Percentiles rank a stretch among this genome's conserved stretches.
These are phyloP conservation scores for Epinephelus lanceolatus DNA, from an alignment of 2,113 vertebrate species.

Conservation along the genomic window DNA sequence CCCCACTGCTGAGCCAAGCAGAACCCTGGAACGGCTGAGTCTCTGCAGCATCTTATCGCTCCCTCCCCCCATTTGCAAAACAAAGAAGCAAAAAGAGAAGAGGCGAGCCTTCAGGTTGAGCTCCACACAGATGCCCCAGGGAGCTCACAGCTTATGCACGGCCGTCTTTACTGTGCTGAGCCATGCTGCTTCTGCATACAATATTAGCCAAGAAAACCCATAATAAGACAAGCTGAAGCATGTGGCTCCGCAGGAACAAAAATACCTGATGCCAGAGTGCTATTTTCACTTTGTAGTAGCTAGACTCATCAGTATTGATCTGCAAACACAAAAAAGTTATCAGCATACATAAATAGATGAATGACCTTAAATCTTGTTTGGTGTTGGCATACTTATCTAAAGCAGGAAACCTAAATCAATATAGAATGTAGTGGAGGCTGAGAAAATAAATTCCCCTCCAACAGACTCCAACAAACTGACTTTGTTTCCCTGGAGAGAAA, in stretches of 20 bases:
- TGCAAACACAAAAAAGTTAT: conserved; percentile 52
- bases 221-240: conserved; percentile 36
- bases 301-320: conserved; percentile 52
- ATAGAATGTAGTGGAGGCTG: conserved; percentile 30
- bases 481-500: conserved; percentile 20
- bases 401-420: conserved; percentile 48
- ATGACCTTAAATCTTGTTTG: conserved; percentile 49
- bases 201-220: conserved; percentile 36
- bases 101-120: conserved; percentile 72
- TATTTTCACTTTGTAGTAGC: conserved; percentile 48
- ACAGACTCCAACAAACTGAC: conserved; percentile 38
- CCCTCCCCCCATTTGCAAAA: conserved; percentile 69
- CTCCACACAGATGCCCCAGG: conserved; percentile 61
- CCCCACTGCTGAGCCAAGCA: conserved; percentile 71
- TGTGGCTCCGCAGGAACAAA: conserved; percentile 30
- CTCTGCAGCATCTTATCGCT: conserved; percentile 66
- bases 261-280: conserved; percentile 23
- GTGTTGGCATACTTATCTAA: conserved; percentile 26
- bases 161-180: conserved; percentile 54
- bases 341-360: conserved; percentile 45
- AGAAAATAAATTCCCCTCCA: conserved; percentile 57
- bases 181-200: conserved; percentile 61
- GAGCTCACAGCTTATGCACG: conserved; percentile 59
- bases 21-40: conserved; percentile 59
- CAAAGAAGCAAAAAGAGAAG: conserved; percentile 73